Evolutionary conservation across 2,888 invertebrate species (phyloP), one percentile per base, ranked within the genome.

Genomic region (Panopea generosa): DNA sequence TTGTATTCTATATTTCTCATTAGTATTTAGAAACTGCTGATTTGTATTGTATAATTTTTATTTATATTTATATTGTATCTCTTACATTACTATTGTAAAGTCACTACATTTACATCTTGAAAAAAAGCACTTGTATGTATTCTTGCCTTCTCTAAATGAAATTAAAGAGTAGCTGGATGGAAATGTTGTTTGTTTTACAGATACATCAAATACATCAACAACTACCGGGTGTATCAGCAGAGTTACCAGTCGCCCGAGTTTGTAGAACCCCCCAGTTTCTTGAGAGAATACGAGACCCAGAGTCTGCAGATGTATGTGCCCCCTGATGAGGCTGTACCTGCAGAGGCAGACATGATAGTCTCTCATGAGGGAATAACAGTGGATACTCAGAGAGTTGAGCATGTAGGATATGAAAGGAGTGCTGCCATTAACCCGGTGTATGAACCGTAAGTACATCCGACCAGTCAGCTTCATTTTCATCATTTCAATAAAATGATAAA

Each of bases 221-320:
- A 86, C 65, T 90, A 88, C 75, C 69, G 86, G 45, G 53, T 83
- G 1, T 85, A 87, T 61, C 82, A 86, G 66, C 63, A 70, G 40
- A 65, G 72, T 0, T 87, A 83, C 77, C 87, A 86, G 29, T 77
- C 96, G 91, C 95, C 96, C 0, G 94, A 94, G 38, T 93, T 96
- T 94, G 93, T 95, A 11, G 95, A 96, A 87, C 96, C 97, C 45
- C 89, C 90, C 22, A 89, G 85, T 27, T 92, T 96, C 89, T 94
- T 97, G 52, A 97, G 98, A 86, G 96, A 98, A 93, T 98, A 98
- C 92, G 98, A 98, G 93, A 98, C 98, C 0, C 98, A 98, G 83
- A 87, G 87, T 72, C 69, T 87, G 45, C 59, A 73, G 20, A 87
- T 87, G 87, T 82, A 77, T 63, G 82, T 87, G 11, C 84, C 84